phyloP scores from a whole-genome alignment of 1,140 invertebrate genomes.

The Heliothis subflexa region DNA sequence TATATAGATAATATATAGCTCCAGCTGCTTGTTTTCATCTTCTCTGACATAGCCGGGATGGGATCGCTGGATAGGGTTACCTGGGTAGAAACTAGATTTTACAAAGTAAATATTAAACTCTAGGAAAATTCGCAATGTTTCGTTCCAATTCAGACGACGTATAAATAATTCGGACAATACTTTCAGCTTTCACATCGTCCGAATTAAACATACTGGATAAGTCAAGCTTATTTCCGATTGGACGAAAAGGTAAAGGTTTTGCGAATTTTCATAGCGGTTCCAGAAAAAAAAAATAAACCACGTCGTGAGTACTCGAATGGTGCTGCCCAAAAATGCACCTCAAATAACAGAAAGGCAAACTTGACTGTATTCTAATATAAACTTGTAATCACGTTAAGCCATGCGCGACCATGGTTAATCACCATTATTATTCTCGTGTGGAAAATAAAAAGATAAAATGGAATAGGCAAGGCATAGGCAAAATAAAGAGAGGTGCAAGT shows the following conservation, averaged over 20 bases:
- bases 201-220: constrained; percentile 44
- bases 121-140: constrained; percentile 68
- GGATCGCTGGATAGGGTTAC: constrained; percentile 84
- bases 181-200: constrained; percentile 15
- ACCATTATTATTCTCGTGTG: constrained; percentile 63
- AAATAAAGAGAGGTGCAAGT: constrained; percentile 84
- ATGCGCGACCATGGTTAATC: constrained; percentile 79
- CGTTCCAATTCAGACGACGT: constrained; percentile 20
- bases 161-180: background rate
- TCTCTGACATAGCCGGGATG: constrained; percentile 87
- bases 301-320: constrained; percentile 83
- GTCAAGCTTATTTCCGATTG: constrained; percentile 16
- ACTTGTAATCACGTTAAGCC: constrained; percentile 78
- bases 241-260: constrained; percentile 44
- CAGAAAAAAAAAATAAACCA: constrained; percentile 72
- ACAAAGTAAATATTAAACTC: constrained; percentile 60
- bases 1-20: constrained; percentile 59
- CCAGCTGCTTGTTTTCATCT: constrained; percentile 85
- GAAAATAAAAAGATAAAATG: constrained; percentile 66
- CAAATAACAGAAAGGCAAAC: constrained; percentile 56
- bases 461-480: constrained; percentile 79
- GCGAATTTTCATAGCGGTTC: constrained; percentile 67
- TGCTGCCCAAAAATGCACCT: constrained; percentile 83
- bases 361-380: constrained; percentile 66
- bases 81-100: constrained; percentile 77